Conservation (phyloP, 2,888 invertebrate species). For the Cantharis rufa region DNA sequence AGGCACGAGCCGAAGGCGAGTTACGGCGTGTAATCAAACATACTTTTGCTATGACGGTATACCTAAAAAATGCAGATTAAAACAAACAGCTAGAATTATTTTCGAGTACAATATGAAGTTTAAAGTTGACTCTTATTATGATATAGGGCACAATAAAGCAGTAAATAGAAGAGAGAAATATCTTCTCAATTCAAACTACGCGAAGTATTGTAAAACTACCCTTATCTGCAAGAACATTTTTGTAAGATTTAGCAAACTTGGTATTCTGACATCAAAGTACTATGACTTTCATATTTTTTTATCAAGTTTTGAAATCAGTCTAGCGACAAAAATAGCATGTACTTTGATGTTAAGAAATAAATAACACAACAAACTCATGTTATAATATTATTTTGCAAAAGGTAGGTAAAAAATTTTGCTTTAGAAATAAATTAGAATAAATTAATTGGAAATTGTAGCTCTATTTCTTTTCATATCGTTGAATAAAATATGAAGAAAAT, state of each 20-base stretch:
- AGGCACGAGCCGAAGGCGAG: too few species aligned
- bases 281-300: background rate
- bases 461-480: background rate
- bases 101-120: too few species aligned
- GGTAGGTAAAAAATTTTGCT: background rate
- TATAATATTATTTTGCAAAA: background rate
- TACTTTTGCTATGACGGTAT: too few species aligned
- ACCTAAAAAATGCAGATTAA: too few species aligned
- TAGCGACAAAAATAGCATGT: background rate
- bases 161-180: background rate
- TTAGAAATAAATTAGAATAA: background rate
- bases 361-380: background rate
- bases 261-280: background rate
- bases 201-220: background rate
- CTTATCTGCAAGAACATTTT: background rate
- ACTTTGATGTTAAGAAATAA: background rate
- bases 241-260: background rate
- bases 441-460: background rate
- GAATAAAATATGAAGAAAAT: background rate
- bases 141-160: too few species aligned
- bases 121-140: too few species aligned
- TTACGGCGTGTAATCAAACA: too few species aligned
- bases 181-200: background rate
- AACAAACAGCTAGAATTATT: too few species aligned
- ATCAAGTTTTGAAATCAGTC: background rate